phyloP scores from a whole-genome alignment of 2,113 vertebrate species.

The Pelusios castaneus region DNA sequence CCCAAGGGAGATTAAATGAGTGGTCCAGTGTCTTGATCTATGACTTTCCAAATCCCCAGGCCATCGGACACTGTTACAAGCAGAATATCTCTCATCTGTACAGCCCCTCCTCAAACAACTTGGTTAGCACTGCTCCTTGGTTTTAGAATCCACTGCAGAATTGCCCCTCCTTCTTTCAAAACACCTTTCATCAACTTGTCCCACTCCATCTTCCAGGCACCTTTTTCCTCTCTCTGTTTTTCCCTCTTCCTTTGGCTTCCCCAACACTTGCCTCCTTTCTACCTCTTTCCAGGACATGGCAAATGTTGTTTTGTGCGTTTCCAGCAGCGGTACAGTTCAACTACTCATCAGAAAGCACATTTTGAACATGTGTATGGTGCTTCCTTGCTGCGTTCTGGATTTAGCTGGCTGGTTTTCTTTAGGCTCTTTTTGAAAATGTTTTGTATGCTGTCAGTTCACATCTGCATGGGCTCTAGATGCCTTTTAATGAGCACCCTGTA shows the following conservation, averaged over 20 bases:
- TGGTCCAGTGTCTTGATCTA: background rate
- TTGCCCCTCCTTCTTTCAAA: background rate
- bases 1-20: rapidly evolving
- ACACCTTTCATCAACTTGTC: background rate
- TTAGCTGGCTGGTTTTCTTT: background rate
- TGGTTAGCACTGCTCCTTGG: rapidly evolving
- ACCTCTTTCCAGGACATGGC: background rate
- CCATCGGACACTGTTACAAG: background rate
- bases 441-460: background rate
- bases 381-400: background rate
- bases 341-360: background rate
- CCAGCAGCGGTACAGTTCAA: background rate
- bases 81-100: background rate
- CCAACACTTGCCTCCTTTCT: rapidly evolving
- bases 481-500: background rate
- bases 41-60: rapidly evolving
- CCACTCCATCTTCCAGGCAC: background rate
- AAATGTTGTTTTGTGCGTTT: background rate
- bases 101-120: background rate
- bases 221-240: background rate
- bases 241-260: rapidly evolving
- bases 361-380: background rate
- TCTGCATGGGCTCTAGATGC: background rate
- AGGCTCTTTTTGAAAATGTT: background rate
- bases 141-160: background rate